Base-by-base conservation (phyloP, 1,140 invertebrate species). In the Drosophila cardini region DNA sequence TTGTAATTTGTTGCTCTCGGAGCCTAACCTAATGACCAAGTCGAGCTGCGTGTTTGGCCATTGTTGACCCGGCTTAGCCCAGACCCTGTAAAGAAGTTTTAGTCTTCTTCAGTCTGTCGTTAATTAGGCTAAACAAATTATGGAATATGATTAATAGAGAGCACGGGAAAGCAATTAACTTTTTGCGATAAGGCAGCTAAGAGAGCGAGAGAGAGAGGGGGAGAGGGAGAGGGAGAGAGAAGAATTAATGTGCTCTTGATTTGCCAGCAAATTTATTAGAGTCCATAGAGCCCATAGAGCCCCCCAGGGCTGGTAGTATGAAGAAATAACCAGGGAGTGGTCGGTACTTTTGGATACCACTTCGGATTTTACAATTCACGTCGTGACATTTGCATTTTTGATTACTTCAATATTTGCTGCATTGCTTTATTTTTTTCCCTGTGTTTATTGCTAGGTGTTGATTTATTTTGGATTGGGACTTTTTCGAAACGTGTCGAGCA, bases 121-220 rank as follows among this genome's bases (percentile, higher is more conserved):
- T 86, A 86, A 86, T 86, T 86, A 87, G 78, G 79, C 78, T 86
- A 78, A 86, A 64, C 83, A 86, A 86, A 86, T 86, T 86, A 86
- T 78, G 63, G 60, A 72, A 86, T 76, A 82, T 86, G 78, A 86
- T 86, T 86, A 86, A 86, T 82, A 82, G 82, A 65, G 82, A 72
- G 71, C 78, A 85, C 70, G 70, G 82, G 26, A 68, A 72, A 76
- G 82, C 81, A 86, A 86, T 86, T 86, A 86, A 81, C 75, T 81
- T 86, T 78, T 75, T 81, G 78, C 60, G 75, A 86, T 86, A 81
- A 72, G 5, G 40, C 62, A 34, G 53, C 63, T 60, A 53, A 53
- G 42, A 67, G n/a, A n/a, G n/a, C n/a, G n/a, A n/a, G n/a, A n/a
- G n/a, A n/a, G n/a, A n/a, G n/a, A n/a, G n/a, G n/a, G n/a, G n/a